Evolutionary conservation across 92 coral and sea anemone species (phyloP).

Genomic region (Zoanthus sansibaricus): DNA sequence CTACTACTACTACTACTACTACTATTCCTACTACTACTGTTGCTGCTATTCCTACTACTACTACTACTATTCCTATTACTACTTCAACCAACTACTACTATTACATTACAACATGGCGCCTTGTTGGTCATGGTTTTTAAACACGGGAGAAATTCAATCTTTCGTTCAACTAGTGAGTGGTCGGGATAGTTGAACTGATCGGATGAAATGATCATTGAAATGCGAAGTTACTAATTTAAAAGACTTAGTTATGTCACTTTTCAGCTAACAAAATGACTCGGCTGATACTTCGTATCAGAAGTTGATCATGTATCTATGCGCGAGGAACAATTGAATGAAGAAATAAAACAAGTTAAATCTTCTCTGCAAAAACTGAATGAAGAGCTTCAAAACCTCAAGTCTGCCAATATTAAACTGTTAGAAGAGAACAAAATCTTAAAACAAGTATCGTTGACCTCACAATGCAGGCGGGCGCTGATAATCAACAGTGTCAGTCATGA

Average conservation of each 20-base stretch:
- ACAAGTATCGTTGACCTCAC: neutral
- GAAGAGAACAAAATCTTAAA: slow-evolving; percentile 3
- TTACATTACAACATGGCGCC: no score
- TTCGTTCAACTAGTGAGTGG: no score
- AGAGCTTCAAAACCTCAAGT: neutral
- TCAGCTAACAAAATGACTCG: no score
- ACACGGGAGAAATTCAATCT: no score
- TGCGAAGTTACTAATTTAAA: slow-evolving; percentile 1
- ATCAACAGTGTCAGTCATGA: neutral
- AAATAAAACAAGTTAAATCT: neutral
- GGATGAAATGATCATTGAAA: neutral
- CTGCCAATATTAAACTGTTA: neutral
- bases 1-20: no score
- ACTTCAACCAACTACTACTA: no score
- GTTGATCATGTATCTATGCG: neutral
- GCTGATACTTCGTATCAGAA: no score
- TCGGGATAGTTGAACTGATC: no score
- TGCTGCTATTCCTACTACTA: no score
- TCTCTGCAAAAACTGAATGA: neutral
- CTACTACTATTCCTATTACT: no score
- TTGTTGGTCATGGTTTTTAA: no score
- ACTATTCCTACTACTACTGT: no score
- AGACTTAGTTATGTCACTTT: slow-evolving; percentile 6
- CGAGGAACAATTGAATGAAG: slow-evolving; percentile 2
- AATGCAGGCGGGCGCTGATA: neutral